Percentiles rank a stretch among this genome's conserved stretches.
phyloP scores from a whole-genome alignment of 2,113 vertebrate species.

The Phylloscopus trochiloides region DNA sequence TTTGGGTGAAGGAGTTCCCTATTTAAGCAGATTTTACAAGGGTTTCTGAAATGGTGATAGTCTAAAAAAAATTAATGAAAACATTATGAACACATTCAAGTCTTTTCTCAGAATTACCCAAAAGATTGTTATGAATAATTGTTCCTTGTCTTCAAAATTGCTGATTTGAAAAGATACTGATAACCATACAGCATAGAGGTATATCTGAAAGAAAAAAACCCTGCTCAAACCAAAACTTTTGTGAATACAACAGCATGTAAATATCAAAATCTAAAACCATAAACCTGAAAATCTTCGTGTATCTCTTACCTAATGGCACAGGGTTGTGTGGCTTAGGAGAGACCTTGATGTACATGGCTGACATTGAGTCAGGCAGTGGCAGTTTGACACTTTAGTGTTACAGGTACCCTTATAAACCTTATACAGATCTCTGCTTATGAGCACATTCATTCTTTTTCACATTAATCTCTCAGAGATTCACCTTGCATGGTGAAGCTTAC shows the following conservation, averaged over 20 bases:
- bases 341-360: background rate
- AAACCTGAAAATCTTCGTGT: background rate
- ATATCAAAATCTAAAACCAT: background rate
- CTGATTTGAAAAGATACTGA: background rate
- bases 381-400: background rate
- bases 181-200: background rate
- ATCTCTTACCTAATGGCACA: background rate
- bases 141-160: background rate
- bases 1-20: background rate
- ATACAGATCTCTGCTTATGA: background rate
- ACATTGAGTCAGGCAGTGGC: background rate
- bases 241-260: background rate
- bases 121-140: background rate
- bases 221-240: background rate
- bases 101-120: background rate
- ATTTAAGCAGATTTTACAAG: background rate
- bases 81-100: background rate
- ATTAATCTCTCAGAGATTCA: background rate
- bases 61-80: background rate
- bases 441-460: background rate
- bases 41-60: background rate
- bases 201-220: background rate
- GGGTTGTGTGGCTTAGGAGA: background rate
- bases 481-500: background rate
- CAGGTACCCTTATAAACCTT: background rate